Conservation (phyloP, 1,140 invertebrate species). For the Sminthurinus signatus region DNA sequence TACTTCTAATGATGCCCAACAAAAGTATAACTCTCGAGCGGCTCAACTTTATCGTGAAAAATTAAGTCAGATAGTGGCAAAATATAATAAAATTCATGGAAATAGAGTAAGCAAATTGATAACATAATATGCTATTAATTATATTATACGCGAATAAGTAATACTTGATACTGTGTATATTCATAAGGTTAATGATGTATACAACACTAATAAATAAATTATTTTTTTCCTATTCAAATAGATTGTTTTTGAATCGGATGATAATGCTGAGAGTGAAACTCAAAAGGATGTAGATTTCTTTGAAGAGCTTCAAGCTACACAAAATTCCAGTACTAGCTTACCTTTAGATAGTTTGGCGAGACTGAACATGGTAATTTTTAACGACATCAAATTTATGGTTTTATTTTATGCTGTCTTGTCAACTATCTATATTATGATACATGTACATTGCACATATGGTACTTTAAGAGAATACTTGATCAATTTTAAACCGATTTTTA, state of each 20-base stretch:
- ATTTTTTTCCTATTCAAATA: not conserved
- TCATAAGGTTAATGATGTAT: too few species aligned
- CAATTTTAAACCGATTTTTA: not conserved
- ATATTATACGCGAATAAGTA: too few species aligned
- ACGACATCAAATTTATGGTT: too few species aligned
- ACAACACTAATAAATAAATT: too few species aligned
- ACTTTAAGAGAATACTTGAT: not conserved
- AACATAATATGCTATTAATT: too few species aligned
- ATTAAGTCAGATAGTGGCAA: conserved; percentile 64
- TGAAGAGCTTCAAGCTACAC: conserved; percentile 50
- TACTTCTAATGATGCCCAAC: conserved; percentile 82
- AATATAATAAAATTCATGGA: conserved; percentile 83
- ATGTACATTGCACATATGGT: conserved; percentile 18
- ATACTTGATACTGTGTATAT: too few species aligned
- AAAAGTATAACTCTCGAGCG: conserved; percentile 95
- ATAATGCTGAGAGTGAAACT: not conserved
- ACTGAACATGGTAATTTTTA: conserved; percentile 30
- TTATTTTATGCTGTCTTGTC: too few species aligned
- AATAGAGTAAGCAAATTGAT: conserved; percentile 65
- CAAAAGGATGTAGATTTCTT: conserved; percentile 76
- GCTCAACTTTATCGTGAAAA: conserved; percentile 89
- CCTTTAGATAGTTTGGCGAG: conserved; percentile 25
- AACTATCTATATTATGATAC: conserved; percentile 20
- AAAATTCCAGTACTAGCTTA: conserved; percentile 2
- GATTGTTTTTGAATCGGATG: conserved; percentile 36